phyloP scores from a whole-genome alignment of 2,113 vertebrate genomes.

The Leptosomus discolor region DNA sequence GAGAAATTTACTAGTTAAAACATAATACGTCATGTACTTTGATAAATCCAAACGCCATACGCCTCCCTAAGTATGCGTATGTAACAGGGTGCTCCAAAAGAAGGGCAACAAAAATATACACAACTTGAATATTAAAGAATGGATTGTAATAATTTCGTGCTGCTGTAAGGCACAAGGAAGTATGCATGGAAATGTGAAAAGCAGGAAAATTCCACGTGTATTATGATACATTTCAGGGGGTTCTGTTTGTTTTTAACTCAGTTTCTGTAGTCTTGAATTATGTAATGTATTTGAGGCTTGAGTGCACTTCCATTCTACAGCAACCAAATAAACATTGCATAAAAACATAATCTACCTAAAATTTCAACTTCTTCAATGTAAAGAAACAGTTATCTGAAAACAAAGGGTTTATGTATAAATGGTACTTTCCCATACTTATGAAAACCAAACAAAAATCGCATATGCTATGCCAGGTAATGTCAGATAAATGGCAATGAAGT shows the following conservation, averaged over 20 bases:
- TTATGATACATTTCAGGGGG: neutral
- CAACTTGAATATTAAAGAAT: neutral
- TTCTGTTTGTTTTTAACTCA: neutral
- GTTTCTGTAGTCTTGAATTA: neutral
- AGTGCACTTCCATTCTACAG: neutral
- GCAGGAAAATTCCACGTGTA: neutral
- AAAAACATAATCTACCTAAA: neutral
- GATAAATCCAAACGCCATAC: neutral
- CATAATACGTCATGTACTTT: neutral
- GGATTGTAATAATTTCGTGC: neutral
- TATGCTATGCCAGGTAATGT: neutral
- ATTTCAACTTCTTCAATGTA: neutral
- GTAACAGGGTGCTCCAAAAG: neutral
- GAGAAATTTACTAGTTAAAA: neutral
- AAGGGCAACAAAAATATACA: neutral
- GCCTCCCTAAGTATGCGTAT: neutral
- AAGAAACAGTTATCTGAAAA: neutral
- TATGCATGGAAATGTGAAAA: neutral
- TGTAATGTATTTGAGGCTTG: neutral
- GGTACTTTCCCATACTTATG: neutral
- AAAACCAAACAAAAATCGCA: neutral
- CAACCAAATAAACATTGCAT: neutral
- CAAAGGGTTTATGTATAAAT: neutral
- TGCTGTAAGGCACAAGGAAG: neutral
- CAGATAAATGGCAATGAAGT: neutral